Base-by-base conservation (phyloP, 2,888 invertebrate species). In the Plebejus argus region DNA sequence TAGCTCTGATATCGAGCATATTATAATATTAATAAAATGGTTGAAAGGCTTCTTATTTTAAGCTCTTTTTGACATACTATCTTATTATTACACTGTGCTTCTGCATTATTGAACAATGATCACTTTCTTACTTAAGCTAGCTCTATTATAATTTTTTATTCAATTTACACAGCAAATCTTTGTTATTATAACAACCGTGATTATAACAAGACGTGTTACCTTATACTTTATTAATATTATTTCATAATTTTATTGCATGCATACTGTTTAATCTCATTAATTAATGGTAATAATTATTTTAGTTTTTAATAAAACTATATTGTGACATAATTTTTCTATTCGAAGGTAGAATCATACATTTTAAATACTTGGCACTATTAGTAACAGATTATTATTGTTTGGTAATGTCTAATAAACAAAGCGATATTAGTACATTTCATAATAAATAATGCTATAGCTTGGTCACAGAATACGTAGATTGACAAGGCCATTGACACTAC, bases 191-290 rank as follows among this genome's bases (percentile, higher is more conserved):
- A 33, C 15, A 70, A 28, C 8, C n/a, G 12, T 28, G 5, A 28
- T 28, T 4, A 66, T 70, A 18, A 70, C 35, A 70, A 35, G 35
- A 35, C n/a, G n/a, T 35, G 7, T 35, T 61, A 23, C 12, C 20
- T 61, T 12, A 61, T 1, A 53, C 74, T 28, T 49, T 8, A 49
- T 28, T 18, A 4, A 20, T 45, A 45, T 45, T 72, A 10, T 23
- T 72, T 20, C 15, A 53, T 15, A 53, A 53, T 49, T 53, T 53
- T 74, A 74, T 74, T 74, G 53, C 74, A 53, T 45, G 28, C 74
- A 15, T 20, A 71, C n/a, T 10, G 23, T 15, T 66, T 33, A 5
- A 15, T 66, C 7, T 66, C 3, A 66, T 66, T 66, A 28, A n/a
- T 71, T 74, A 12, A 15, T 49, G 2, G 45, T 39, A 72, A 6